These are phyloP conservation scores for Silurus meridionalis DNA, from an alignment of 2,113 vertebrate genomes.

Conservation along the genomic window DNA sequence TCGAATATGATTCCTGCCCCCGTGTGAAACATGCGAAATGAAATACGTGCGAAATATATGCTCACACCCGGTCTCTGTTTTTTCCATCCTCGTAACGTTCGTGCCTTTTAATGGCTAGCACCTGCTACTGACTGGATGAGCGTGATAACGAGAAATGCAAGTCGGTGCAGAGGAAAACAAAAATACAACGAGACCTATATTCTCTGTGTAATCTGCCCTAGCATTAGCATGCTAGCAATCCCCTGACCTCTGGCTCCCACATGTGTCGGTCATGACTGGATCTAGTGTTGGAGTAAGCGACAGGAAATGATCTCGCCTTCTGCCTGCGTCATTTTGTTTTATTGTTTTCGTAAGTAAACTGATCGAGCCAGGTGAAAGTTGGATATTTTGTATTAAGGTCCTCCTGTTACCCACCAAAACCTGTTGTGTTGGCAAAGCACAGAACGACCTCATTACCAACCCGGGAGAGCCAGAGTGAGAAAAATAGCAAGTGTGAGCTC, in stretches of 20 bases:
- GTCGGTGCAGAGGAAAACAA: not conserved
- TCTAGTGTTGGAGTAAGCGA: not conserved
- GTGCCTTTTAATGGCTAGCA: not conserved
- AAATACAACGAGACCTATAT: not conserved
- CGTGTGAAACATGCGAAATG: not conserved
- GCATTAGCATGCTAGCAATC: slow-evolving; percentile 25
- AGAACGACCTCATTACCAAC: not conserved
- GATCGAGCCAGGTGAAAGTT: not conserved
- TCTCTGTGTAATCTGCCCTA: slow-evolving; percentile 26
- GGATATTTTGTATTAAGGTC: not conserved
- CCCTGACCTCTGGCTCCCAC: slow-evolving; percentile 6
- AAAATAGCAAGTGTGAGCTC: not conserved
- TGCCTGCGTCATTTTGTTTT: not conserved
- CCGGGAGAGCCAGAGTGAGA: not conserved
- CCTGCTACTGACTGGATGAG: not conserved
- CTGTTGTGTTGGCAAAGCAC: not conserved
- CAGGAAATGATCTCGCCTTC: too few species aligned
- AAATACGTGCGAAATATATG: not conserved
- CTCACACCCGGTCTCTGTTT: not conserved
- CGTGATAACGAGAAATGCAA: not conserved
- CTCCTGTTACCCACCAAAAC: not conserved
- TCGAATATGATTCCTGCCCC: not conserved
- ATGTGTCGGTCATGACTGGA: too few species aligned
- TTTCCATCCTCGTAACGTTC: too few species aligned
- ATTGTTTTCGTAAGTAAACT: not conserved